phyloP scores from a whole-genome alignment of 2,113 vertebrate genomes.

The Nothoprocta pentlandii region DNA sequence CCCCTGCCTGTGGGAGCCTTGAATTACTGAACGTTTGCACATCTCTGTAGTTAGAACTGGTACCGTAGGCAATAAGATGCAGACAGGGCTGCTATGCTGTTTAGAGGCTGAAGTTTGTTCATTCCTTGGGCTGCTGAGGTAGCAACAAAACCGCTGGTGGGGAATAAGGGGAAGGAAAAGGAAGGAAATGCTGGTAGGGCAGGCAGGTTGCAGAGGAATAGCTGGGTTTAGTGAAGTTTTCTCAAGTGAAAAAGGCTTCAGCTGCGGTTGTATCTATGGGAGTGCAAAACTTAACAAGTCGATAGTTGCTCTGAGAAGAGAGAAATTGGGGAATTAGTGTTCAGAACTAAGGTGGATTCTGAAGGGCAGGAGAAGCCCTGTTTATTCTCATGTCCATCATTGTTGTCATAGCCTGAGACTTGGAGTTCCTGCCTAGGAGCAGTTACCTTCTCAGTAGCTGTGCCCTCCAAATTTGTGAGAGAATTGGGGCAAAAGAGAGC shows the following conservation, averaged over 20 bases:
- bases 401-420: neutral
- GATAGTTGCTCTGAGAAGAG: neutral
- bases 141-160: neutral
- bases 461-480: neutral
- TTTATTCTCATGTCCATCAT: neutral
- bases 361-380: rapidly evolving
- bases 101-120: neutral
- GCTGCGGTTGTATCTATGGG: rapidly evolving
- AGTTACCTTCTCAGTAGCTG: neutral
- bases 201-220: neutral
- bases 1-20: neutral
- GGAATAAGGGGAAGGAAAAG: neutral
- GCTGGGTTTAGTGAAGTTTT: neutral
- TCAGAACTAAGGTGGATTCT: neutral
- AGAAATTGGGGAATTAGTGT: neutral
- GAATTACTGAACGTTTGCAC: neutral
- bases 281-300: neutral
- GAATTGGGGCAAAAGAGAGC: neutral
- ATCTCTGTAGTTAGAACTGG: neutral
- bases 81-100: neutral
- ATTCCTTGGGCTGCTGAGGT: neutral
- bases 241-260: neutral
- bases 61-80: rapidly evolving
- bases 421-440: neutral
- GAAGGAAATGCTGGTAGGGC: neutral